Evolutionary conservation across 2,113 vertebrate genomes (phyloP), one percentile per base, ranked within the genome.

Genomic region (Lasiurus cinereus): DNA sequence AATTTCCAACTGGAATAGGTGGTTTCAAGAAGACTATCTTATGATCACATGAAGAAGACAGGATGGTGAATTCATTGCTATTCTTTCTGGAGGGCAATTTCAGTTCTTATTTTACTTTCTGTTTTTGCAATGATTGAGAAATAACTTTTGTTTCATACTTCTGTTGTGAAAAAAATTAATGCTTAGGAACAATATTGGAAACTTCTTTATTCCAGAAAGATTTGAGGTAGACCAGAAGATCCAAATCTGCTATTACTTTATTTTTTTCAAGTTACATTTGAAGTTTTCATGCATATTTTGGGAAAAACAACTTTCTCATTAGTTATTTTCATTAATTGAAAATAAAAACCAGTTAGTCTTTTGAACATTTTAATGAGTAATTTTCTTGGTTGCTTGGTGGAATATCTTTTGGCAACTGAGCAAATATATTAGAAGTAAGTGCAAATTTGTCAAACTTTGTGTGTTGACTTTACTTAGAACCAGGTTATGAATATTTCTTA

Each of bases 401-500:
- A 96, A 89, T 27, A 79, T 83, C 91, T 95, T 54, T 94, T 33
- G 79, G 72, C 14, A 77, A 39, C 90, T 94, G 72, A 89, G 19
- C 56, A 94, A 95, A 91, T 89, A 70, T 72, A 80, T 88, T 89
- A 94, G 33, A 78, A n/a, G 36, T 74, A 83, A 48, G 27, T 59
- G 86, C 33, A 84, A 73, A 83, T 91, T 62, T 89, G 83, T 89
- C 85, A 93, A 83, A 76, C 33, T 76, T 90, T 59, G 31, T 92
- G 64, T 90, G 85, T 95, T 90, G 88, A 86, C 48, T 96, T 94
- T 74, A 33, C 39, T n/a, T 36, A 94, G 82, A 94, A 93, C 36
- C 94, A 94, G 67, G 33, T 90, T 97, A 91, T 91, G 88, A 91
- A 95, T 88, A 91, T 96, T 96, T 96, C 86, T 91, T 95, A 84